Evolutionary conservation across 1,140 invertebrate genomes (phyloP).

Genomic region (Zaprionus tsacasi): DNA sequence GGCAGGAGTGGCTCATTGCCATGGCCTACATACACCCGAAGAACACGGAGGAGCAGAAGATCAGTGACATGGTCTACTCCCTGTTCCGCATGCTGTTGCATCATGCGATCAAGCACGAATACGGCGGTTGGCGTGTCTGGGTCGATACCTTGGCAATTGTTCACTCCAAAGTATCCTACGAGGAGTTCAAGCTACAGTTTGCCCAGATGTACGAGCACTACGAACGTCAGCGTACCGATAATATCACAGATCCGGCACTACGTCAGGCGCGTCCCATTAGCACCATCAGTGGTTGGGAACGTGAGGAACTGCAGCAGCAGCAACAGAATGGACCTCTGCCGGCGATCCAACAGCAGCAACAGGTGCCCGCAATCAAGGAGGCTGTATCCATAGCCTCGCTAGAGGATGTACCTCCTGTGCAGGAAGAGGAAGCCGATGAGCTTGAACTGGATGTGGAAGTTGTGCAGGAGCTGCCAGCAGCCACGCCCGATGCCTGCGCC

Average conservation of each 20-base stretch:
- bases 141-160: conserved; percentile 99
- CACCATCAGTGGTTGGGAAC: conserved; percentile 97
- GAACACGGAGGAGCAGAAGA: conserved; percentile 97
- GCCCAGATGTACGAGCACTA: conserved; percentile 99
- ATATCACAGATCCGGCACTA: conserved; percentile 96
- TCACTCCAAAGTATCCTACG: conserved; percentile 99
- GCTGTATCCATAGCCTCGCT: conserved; percentile 72
- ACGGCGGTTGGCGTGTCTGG: conserved; percentile 99
- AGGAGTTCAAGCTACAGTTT: conserved; percentile 98
- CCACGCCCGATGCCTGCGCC: conserved; percentile 53
- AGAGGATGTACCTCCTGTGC: conserved; percentile 76
- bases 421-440: conserved; percentile 68
- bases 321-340: conserved; percentile 75
- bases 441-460: conserved; percentile 47
- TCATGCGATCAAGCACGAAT: conserved; percentile 99
- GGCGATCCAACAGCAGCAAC: conserved; percentile 55
- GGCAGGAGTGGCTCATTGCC: conserved; percentile 99
- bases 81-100: conserved; percentile 98
- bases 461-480: conserved; percentile 13
- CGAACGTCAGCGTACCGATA: conserved; percentile 95
- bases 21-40: conserved; percentile 99
- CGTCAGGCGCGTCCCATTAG: conserved; percentile 96
- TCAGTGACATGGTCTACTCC: conserved; percentile 99
- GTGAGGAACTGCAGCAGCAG: conserved; percentile 85
- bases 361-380: conserved; percentile 44